Base-by-base conservation (phyloP, 1,140 invertebrate species). In the Halotydeus destructor region DNA sequence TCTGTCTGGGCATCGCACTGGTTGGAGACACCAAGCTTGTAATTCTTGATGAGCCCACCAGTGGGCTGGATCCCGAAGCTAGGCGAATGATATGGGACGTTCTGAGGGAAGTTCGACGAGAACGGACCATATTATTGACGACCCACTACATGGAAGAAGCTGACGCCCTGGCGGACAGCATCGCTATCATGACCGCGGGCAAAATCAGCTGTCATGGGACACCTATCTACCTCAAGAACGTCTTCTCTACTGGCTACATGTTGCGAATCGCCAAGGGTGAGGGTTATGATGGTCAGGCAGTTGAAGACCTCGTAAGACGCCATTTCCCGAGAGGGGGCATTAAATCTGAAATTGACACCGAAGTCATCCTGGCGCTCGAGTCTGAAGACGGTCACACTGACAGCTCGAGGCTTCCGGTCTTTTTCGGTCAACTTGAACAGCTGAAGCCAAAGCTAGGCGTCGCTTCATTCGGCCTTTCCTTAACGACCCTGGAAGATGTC, bases 131-230 rank as follows among this genome's bases (percentile, higher is more conserved):
- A 51, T 60, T 97, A 5, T 68, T 97, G 2, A 89, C 85, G 2
- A 97, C 89, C 0, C 91, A 97, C 61, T 93, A 85, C 59, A 93
- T 97, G 84, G 91, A 96, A 60, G 91, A 97, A 64, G 89, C 89
- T 8, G 89, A 97, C 39, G 39, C 54, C 11, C 53, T 70, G 0
- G 65, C 64, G 6, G 69, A 70, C 48, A 49, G 69, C 37, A 67
- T 70, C 26, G 67, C 65, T 3, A 69, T 70, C 41, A 65, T 70
- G 23, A 59, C 62, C 4, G 57, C 67, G 40, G 69, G 69, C 24
- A 55, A 62, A 45, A 50, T 71, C 1, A 57, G 58, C 24, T 64
- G 65, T 47, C 57, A 56, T 46, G 69, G 69, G 11, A 62, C 65
- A 2, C 60, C 62, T 23, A 54, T 69, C 22, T 70, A 65, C 49